Percentiles rank a stretch among this genome's conserved stretches.
These are phyloP conservation scores for Leguminivora glycinivorella DNA, from an alignment of 1,140 invertebrate genomes.

Conservation along the genomic window DNA sequence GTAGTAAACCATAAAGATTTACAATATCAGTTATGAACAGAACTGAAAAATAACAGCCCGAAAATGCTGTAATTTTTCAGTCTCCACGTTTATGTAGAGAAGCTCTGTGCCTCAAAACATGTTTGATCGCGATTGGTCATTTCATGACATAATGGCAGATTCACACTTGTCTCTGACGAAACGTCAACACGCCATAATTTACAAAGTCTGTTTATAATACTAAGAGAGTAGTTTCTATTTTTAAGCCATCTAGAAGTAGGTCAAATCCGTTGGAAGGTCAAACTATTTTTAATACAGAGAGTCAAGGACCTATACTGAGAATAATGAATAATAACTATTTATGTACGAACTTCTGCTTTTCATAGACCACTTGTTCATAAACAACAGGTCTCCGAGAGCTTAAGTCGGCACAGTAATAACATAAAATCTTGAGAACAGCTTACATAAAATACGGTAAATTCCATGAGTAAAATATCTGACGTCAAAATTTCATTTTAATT, in stretches of 20 bases:
- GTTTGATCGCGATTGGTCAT: background rate
- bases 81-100: too few species aligned
- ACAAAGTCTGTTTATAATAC: background rate
- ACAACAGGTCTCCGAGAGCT: background rate
- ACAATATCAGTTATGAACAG: too few species aligned
- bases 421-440: background rate
- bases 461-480: conserved; percentile 8
- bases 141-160: background rate
- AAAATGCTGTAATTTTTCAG: too few species aligned
- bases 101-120: too few species aligned
- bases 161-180: background rate
- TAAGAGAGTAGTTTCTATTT: background rate
- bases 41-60: too few species aligned
- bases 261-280: background rate
- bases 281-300: background rate
- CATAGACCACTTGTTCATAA: background rate
- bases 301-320: background rate
- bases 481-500: conserved; percentile 18
- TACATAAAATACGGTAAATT: conserved; percentile 2
- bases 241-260: background rate
- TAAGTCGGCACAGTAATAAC: background rate
- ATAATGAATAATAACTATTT: background rate
- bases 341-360: background rate
- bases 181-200: background rate
- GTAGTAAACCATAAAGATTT: too few species aligned